These are phyloP conservation scores for Pseudopleuronectes americanus DNA, from an alignment of 2,797 vertebrate species.

Conservation along the genomic window DNA sequence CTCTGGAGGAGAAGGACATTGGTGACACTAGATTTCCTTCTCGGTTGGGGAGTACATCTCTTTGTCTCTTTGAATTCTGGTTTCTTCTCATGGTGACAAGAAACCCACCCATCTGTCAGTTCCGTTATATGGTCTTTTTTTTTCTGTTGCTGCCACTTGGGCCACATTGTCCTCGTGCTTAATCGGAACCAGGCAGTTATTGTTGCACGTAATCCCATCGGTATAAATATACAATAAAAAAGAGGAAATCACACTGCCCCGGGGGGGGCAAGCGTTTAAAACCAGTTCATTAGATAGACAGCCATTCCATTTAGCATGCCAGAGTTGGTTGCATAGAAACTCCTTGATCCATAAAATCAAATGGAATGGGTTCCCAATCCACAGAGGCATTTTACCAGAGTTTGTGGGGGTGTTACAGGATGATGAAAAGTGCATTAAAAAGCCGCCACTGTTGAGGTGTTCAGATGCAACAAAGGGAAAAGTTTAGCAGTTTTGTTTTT, in stretches of 20 bases:
- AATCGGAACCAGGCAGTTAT: slow-evolving; percentile 74
- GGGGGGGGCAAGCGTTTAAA: slow-evolving; percentile 77
- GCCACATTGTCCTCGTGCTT: slow-evolving; percentile 63
- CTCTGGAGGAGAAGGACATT: slow-evolving; percentile 3
- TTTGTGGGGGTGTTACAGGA: slow-evolving; percentile 57
- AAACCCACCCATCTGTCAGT: slow-evolving; percentile 56
- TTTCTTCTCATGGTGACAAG: slow-evolving; percentile 42
- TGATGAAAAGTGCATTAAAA: slow-evolving; percentile 64
- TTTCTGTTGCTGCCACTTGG: slow-evolving; percentile 26
- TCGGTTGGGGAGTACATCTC: slow-evolving; percentile 25
- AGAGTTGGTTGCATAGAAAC: slow-evolving; percentile 66
- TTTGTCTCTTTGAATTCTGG: neutral
- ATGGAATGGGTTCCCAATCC: slow-evolving; percentile 74
- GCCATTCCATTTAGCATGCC: slow-evolving; percentile 75
- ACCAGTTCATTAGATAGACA: slow-evolving; percentile 79
- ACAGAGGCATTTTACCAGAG: slow-evolving; percentile 68
- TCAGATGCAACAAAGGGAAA: slow-evolving; percentile 44
- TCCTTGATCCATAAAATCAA: slow-evolving; percentile 82
- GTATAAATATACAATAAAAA: slow-evolving; percentile 80
- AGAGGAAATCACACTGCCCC: slow-evolving; percentile 72
- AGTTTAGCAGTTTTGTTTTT: slow-evolving; percentile 44
- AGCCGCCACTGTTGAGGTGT: slow-evolving; percentile 20
- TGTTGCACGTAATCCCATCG: slow-evolving; percentile 78
- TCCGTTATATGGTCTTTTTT: slow-evolving; percentile 48
- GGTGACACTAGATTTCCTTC: slow-evolving; percentile 48